Evolutionary conservation across 1,140 invertebrate species (phyloP), one percentile per base, ranked within the genome.

Genomic region (Heliconius melpomene): DNA sequence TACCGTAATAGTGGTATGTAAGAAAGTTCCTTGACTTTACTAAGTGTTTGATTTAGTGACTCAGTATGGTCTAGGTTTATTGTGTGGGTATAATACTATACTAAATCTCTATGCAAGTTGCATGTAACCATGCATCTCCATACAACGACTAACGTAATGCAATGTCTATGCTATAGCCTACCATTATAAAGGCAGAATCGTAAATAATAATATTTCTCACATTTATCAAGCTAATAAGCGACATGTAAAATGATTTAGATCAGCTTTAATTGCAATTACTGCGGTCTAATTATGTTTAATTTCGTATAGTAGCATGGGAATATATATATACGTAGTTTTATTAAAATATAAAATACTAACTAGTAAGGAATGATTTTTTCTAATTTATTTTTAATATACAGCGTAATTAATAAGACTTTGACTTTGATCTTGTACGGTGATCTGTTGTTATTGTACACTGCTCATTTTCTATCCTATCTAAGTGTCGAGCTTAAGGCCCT

Each of bases 231-330:
- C 23, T 74, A 79, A 52, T 38, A 66, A 16, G 50, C 29, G 72
- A 66, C 54, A 26, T 66, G 6, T 66, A 40, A 74, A 46, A 70
- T 78, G 23, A 74, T 79, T 74, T 79, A 79, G 54, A 32, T 66
- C 16, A 38, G 23, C n/a, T 73, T 78, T 29, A 74, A 79, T 74
- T 66, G 50, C 52, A 23, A 54, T 32, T 74, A n/a, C 7, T 46
- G 29, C 54, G 54, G 72, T 66, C 38, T 38, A 66, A 79, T 74
- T 74, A 60, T 18, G 3, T 66, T 66, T 66, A 66, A 66, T 66
- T 66, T 66, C 11, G 60, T 66, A 66, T 13, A 29, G 60, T 26
- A 29, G 60, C n/a, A 57, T n/a, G 54, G 54, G n/a, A 57, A 52
- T 18, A 52, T 18, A 57, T 57, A 57, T 18, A 11, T 46, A 29